Conservation (phyloP, 2,888 invertebrate species). For the Tenthredo amoena region DNA sequence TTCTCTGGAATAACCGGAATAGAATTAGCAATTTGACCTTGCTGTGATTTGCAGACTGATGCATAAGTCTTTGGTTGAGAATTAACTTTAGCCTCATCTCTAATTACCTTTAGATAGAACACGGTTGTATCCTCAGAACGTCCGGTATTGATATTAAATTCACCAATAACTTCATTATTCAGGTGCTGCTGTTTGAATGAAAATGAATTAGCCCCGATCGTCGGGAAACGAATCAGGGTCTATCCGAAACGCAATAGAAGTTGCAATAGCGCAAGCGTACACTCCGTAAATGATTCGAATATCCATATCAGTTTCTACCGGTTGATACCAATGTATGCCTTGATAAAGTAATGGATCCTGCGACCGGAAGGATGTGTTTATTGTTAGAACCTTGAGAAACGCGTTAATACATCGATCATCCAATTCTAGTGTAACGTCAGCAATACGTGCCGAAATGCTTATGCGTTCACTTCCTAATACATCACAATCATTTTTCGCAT, state of each 20-base stretch:
- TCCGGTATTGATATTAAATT: background rate
- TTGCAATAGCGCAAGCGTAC: conserved; percentile 14
- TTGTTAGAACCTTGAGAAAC: conserved; percentile 4
- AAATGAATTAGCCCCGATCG: background rate
- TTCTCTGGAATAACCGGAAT: background rate
- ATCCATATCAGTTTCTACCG: background rate
- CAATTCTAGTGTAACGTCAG: background rate
- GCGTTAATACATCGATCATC: conserved; percentile 6
- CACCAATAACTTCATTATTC: background rate
- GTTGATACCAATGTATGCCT: background rate
- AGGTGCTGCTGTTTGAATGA: background rate
- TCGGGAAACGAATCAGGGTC: background rate
- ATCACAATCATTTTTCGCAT: too few species aligned
- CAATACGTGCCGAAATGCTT: background rate
- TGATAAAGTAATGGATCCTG: background rate
- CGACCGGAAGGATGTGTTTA: background rate
- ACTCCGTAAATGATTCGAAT: conserved; percentile 23
- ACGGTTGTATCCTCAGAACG: background rate
- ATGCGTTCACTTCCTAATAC: too few species aligned
- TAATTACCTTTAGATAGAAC: too few species aligned
- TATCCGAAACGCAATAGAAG: background rate
- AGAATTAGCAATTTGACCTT: background rate
- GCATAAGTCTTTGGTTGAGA: background rate
- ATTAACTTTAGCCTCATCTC: too few species aligned
- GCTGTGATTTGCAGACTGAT: background rate